phyloP scores from a whole-genome alignment of 2,113 vertebrate species.

The Nothocercus julius region DNA sequence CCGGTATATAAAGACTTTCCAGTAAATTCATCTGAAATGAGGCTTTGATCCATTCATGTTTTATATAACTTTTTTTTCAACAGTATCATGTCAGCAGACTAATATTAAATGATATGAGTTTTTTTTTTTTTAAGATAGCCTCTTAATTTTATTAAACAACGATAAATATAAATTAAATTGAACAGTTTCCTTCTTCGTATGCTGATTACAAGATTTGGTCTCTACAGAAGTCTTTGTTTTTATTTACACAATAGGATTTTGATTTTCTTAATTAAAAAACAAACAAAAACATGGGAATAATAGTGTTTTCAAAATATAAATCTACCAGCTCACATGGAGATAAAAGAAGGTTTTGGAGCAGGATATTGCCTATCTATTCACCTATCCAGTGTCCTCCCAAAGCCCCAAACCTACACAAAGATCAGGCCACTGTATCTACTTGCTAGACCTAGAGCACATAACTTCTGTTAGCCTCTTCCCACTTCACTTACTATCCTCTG shows the following conservation, averaged over 20 bases:
- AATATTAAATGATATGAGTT: slow-evolving; percentile 9
- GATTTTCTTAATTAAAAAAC: background rate
- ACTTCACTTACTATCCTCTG: background rate
- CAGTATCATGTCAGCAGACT: slow-evolving; percentile 17
- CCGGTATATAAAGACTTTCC: background rate
- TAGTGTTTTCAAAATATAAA: background rate
- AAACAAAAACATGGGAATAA: background rate
- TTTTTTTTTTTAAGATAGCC: background rate
- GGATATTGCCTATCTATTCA: background rate
- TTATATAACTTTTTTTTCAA: slow-evolving; percentile 12
- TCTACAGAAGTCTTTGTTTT: background rate
- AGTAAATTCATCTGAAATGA: background rate
- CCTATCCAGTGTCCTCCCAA: background rate
- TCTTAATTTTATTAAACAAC: slow-evolving; percentile 22
- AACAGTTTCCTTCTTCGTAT: background rate
- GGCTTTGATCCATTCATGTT: slow-evolving; percentile 25
- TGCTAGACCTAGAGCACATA: background rate
- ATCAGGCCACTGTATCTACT: background rate
- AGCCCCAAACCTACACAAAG: background rate
- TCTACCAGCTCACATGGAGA: background rate
- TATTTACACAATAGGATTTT: background rate
- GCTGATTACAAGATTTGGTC: background rate
- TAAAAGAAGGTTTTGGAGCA: background rate
- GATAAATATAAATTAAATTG: slow-evolving; percentile 17
- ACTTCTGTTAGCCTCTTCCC: background rate